Evolutionary conservation across 64 coral and sea anemone species (phyloP).

Genomic region (Acropora yongei): DNA sequence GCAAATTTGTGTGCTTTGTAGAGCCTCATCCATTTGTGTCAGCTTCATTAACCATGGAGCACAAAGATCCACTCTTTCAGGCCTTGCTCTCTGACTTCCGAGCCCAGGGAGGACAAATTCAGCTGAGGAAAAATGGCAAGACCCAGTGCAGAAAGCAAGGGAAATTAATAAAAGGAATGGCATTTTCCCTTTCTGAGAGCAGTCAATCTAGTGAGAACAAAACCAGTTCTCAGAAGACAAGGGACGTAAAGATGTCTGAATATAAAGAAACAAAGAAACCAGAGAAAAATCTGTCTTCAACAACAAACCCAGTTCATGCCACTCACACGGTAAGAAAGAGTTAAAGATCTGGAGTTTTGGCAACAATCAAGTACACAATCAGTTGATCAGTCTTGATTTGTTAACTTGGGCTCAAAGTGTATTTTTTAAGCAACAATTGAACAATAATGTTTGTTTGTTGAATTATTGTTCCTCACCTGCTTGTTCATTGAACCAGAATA

Average conservation of each 20-base stretch:
- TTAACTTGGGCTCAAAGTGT: no score
- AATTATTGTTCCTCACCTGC: no score
- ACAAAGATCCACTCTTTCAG: conserved; percentile 54
- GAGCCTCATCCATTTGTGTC: conserved; percentile 73
- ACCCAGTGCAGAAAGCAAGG: background rate
- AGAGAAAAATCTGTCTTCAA: background rate
- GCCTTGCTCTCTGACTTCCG: conserved; percentile 77
- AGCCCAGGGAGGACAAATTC: conserved; percentile 88
- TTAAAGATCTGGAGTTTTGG: background rate
- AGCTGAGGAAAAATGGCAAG: conserved; percentile 31
- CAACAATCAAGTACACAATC: no score
- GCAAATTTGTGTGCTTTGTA: conserved; percentile 56
- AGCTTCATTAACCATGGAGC: conserved; percentile 57
- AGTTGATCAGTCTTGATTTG: no score
- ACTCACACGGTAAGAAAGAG: conserved; percentile 50
- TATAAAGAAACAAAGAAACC: background rate
- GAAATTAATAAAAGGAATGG: background rate
- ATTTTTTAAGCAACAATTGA: no score
- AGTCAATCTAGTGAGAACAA: background rate
- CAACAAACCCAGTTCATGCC: conserved; percentile 24
- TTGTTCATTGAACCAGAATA: no score
- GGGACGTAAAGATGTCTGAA: background rate
- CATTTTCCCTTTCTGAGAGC: background rate
- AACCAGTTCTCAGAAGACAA: background rate
- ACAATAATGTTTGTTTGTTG: no score